Percentiles rank a stretch among this genome's conserved stretches.
Conservation (phyloP, 2,113 vertebrate genomes). For the Limanda limanda region DNA sequence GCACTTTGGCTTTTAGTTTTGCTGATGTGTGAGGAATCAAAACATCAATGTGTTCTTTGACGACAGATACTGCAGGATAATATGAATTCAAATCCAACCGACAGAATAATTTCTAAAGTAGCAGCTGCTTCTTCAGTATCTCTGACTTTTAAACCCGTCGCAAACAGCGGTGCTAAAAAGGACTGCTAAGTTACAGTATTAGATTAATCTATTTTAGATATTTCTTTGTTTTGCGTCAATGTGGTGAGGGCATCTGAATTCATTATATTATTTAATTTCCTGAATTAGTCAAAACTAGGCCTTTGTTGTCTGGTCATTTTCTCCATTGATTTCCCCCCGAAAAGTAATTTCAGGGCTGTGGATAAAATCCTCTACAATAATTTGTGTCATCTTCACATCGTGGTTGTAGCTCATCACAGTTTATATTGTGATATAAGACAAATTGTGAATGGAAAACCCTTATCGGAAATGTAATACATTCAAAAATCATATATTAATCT, state of each 20-base stretch:
- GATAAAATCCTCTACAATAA: no score
- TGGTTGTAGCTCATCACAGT: no score
- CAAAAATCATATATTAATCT: not conserved
- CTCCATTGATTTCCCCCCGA: not conserved
- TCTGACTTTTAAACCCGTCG: not conserved
- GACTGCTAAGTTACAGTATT: no score
- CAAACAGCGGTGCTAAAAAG: no score
- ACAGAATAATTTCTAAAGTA: not conserved
- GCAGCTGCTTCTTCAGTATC: not conserved
- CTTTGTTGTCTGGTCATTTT: not conserved
- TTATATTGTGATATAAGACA: no score
- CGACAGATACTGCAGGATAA: no score
- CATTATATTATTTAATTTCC: not conserved
- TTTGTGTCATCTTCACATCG: not conserved
- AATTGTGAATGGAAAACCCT: no score
- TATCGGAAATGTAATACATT: not conserved
- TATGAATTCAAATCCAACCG: no score
- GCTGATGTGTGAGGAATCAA: not conserved
- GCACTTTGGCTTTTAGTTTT: conserved; percentile 3
- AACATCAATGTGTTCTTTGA: no score
- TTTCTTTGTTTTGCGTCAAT: no score
- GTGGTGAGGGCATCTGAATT: not conserved
- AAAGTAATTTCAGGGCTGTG: not conserved
- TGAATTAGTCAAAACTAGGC: not conserved
- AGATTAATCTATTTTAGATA: no score